Base-by-base conservation (phyloP, 37 sponge, comb jelly and placozoan genomes). In the Agelas oroides region DNA sequence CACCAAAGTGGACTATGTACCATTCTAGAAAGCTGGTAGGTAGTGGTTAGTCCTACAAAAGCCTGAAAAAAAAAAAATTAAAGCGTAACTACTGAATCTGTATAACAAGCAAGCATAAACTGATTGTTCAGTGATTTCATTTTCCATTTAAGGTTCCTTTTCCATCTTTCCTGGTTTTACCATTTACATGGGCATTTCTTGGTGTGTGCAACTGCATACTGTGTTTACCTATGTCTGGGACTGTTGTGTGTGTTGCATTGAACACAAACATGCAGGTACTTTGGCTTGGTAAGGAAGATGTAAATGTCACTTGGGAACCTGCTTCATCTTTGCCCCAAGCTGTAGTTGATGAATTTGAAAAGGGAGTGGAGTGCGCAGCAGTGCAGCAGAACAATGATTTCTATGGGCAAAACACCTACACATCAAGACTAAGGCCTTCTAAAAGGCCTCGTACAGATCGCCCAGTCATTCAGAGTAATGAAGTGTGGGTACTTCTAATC, bases 271-370 rank as follows among this genome's bases (percentile, higher is more conserved):
- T 66, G 15, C n/a, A 66, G 68, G 68, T 66, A 23, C 32, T 66
- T 30, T 66, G 68, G 68, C n/a, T 66, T 66, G 68, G 68, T 30
- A 66, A 23, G 32, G 31, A 23, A 66, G 68, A 66, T 23, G 25
- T 23, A 14, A 66, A 66, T 15, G 68, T 27, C 25, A 66, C 24
- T 30, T 66, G 68, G 68, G 68, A 66, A 20, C 68, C 68, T 30
- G 25, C 68, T 20, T 30, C 68, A 66, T n/a, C n/a, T 15, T 15
- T 66, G 14, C 68, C 68, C 25, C n/a, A 66, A 66, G 20, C 32
- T n/a, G n/a, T 66, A n/a, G 32, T 66, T 15, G 24, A 20, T 66
- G 31, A 15, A 30, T 66, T 66, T 20, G 24, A 66, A 15, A 27
- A 14, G 15, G 68, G 68, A 14, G 25, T 15, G 32, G 32, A 23